Evolutionary conservation across 2,797 vertebrate species (phyloP), one percentile per base, ranked within the genome.

Genomic region (Salarias fasciatus): DNA sequence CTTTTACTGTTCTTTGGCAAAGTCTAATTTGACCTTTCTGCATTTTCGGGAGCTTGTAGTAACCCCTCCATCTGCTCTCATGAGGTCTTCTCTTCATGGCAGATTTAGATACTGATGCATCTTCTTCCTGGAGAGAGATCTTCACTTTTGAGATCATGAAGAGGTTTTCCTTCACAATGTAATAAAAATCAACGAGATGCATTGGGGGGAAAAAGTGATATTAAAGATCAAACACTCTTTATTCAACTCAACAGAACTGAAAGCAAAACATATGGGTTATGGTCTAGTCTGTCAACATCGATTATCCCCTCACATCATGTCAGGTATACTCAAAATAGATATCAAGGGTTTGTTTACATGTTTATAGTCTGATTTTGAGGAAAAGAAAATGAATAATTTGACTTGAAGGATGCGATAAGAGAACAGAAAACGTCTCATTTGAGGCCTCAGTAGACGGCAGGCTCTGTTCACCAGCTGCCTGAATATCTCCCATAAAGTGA

Each of bases 221-320:
- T 67, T 57, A 82, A 84, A 86, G 87, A 88, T 86, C 87, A 89
- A 89, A 90, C 81, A 89, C 86, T 80, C 70, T 91, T 91, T 91
- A 91, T 88, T 89, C 63, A 89, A 88, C 86, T 79, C 55, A 89
- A 71, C 5, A 82, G 41, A 86, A 85, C 42, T 50, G 31, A 89
- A 86, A 79, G 63, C 53, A 84, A 83, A 86, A 83, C 64, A 80
- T 47, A 44, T 56, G 70, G 63, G 35, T 76, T 60, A 79, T 82
- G 63, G 50, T 73, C 74, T 75, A 66, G 69, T 73, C 66, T 75
- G 69, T 35, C 18, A 45, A 54, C 46, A 47, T 40, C 58, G 75
- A 79, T 60, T 62, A 73, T 72, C 57, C 38, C 57, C 57, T 38
- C 57, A 59, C 38, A 38, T 58, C 59, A 69, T 53, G n/a, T 0